Conservation (phyloP, 2,797 vertebrate genomes). For the Perodicticus potto region DNA sequence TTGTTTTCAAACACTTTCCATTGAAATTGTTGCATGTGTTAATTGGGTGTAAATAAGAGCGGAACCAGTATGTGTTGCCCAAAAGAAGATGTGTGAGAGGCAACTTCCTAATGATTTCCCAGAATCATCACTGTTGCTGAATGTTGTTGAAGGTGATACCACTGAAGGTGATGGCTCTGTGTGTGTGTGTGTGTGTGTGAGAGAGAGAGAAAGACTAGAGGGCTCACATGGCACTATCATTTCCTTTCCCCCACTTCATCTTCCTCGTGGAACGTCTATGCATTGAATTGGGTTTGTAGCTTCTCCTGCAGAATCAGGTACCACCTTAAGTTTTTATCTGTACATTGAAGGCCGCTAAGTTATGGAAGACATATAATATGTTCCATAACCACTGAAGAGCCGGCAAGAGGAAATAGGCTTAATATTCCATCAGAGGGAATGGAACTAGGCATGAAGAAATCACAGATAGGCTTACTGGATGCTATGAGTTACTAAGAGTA, state of each 20-base stretch:
- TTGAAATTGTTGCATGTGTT: constrained; percentile 13
- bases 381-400: constrained; percentile 43
- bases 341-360: constrained; percentile 15
- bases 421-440: constrained; percentile 18
- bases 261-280: background rate
- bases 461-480: constrained; percentile 12
- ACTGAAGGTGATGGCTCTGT: background rate
- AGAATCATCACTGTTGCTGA: constrained; percentile 60
- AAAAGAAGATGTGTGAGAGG: background rate
- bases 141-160: constrained; percentile 47
- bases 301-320: constrained; percentile 25
- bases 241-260: constrained; percentile 26
- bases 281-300: background rate
- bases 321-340: constrained; percentile 50
- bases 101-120: constrained; percentile 56
- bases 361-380: background rate
- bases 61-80: constrained; percentile 27
- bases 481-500: constrained; percentile 3
- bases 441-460: constrained; percentile 44
- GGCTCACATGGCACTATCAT: constrained; percentile 7
- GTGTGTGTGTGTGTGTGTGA: background rate
- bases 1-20: constrained; percentile 56
- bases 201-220: background rate
- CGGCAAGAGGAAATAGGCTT: background rate
- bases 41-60: constrained; percentile 29